A percentile compares a stretch with the other conserved stretches of the same genome.
phyloP scores from a whole-genome alignment of 2,797 vertebrate genomes.

The Menidia menidia region DNA sequence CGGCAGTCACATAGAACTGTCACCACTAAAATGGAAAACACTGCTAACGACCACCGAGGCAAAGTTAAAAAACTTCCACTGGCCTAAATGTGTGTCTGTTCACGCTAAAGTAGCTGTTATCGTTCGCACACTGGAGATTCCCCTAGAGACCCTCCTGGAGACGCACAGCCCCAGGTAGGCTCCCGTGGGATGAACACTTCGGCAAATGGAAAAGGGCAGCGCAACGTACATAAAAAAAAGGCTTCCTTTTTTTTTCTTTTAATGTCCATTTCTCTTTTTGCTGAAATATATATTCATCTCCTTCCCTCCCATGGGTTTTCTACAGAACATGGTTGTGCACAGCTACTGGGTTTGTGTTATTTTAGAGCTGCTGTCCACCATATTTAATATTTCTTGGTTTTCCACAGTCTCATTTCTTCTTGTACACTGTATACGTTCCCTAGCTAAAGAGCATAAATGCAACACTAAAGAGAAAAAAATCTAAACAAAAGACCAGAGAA shows the following conservation, averaged over 20 bases:
- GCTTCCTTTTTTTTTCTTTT: not conserved
- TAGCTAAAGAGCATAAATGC: conserved; percentile 54
- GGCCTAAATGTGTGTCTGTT: conserved; percentile 18
- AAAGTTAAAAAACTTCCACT: not conserved
- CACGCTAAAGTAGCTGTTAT: conserved; percentile 43
- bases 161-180: conserved; percentile 30
- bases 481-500: conserved; percentile 25
- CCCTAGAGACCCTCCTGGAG: conserved; percentile 44
- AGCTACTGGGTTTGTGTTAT: conserved; percentile 66
- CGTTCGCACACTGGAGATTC: conserved; percentile 23
- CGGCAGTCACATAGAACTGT: not conserved
- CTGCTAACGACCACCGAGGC: not conserved
- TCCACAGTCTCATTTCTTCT: not conserved
- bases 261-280: conserved; percentile 1
- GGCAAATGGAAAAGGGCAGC: conserved; percentile 19
- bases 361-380: conserved; percentile 68
- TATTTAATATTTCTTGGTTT: conserved; percentile 26
- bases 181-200: conserved; percentile 24
- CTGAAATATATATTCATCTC: conserved; percentile 5
- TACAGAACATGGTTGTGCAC: conserved; percentile 2
- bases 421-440: conserved; percentile 35
- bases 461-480: conserved; percentile 53
- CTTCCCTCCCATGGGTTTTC: conserved; percentile 12
- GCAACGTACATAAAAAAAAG: conserved; percentile 18
- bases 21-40: conserved; percentile 3